A percentile compares a stretch with the other conserved stretches of the same genome.
phyloP scores from a whole-genome alignment of 2,888 invertebrate species.

The Polydrusus pterygomalis region DNA sequence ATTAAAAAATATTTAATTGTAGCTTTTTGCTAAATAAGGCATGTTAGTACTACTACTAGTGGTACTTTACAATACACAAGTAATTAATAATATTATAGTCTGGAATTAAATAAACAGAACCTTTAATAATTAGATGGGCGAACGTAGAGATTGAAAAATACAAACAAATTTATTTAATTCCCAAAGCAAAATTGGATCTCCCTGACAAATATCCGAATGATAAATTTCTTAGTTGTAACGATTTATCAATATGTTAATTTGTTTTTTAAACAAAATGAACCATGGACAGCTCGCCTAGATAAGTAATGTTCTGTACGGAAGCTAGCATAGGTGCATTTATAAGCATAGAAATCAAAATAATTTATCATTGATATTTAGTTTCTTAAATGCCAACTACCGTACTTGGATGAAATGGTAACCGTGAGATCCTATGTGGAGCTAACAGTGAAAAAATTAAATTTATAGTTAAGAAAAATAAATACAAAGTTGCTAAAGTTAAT shows the following conservation, averaged over 20 bases:
- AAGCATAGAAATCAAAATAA: conserved; percentile 33
- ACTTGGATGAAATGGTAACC: neutral
- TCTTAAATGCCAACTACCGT: conserved; percentile 3
- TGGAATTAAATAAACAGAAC: too few relatives aligned
- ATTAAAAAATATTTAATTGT: too few relatives aligned
- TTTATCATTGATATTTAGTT: conserved; percentile 35
- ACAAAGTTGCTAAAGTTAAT: too few relatives aligned
- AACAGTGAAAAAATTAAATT: neutral
- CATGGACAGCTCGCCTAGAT: conserved; percentile 47
- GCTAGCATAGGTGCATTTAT: conserved; percentile 48
- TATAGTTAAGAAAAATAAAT: neutral
- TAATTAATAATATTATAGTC: too few relatives aligned
- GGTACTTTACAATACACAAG: too few relatives aligned
- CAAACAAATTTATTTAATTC: neutral
- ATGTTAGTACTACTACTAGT: too few relatives aligned
- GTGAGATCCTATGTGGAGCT: neutral
- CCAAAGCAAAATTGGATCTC: conserved; percentile 7
- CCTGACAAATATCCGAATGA: conserved; percentile 36
- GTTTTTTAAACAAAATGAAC: conserved; percentile 47
- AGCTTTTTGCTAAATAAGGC: too few relatives aligned
- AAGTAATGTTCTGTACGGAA: conserved; percentile 49
- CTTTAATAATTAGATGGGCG: too few relatives aligned
- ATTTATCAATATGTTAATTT: conserved; percentile 50
- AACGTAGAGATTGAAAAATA: too few relatives aligned
- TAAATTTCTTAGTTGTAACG: conserved; percentile 40